Base-by-base conservation (phyloP, 2,113 vertebrate genomes). In the Lycocorax pyrrhopterus region DNA sequence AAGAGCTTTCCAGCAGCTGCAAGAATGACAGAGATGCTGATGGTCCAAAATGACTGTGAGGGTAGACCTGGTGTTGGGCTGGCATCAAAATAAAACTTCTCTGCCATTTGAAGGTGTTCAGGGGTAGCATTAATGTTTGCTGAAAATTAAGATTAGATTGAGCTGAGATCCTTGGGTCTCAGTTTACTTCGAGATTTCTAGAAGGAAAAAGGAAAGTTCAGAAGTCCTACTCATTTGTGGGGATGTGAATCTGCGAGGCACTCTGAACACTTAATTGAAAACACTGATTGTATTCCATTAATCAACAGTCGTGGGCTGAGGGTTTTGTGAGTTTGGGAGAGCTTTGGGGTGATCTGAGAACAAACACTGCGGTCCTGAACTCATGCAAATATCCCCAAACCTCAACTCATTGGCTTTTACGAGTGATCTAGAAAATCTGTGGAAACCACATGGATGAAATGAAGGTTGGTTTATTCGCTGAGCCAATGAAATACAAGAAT, bases 111-210 rank as follows among this genome's bases (percentile, higher is more conserved):
- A 49, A 47, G 2, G 5, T 46, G 12, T 15, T 69, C 27, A 41
- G 14, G 5, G 32, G 8, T 21, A 68, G 1, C 17, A 44, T 12
- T 68, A 73, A 47, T 1, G 0, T 83, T 90, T 9, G 0, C 7
- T 68, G 29, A 18, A 16, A 83, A 16, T 43, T 69, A 60, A 59
- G 39, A 43, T 44, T 32, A 33, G 21, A 19, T 26, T 63, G 58
- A 80, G 2, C 30, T 59, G 25, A 5, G 12, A 43, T 52, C 4
- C 33, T 60, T 83, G 37, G 3, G 7, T 62, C 4, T 44, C 6
- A 51, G 20, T 53, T 85, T 60, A 30, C 43, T 60, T 85, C 16
- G 17, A 67, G 1, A 44, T 47, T 84, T 90, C 47, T 33, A 39
- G 71, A 72, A 59, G 19, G 10, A 49, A 63, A 73, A 68, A 56